These are phyloP conservation scores for Akabosia matsudoensis DNA, from an alignment of 1,140 invertebrate genomes.

Conservation along the genomic window DNA sequence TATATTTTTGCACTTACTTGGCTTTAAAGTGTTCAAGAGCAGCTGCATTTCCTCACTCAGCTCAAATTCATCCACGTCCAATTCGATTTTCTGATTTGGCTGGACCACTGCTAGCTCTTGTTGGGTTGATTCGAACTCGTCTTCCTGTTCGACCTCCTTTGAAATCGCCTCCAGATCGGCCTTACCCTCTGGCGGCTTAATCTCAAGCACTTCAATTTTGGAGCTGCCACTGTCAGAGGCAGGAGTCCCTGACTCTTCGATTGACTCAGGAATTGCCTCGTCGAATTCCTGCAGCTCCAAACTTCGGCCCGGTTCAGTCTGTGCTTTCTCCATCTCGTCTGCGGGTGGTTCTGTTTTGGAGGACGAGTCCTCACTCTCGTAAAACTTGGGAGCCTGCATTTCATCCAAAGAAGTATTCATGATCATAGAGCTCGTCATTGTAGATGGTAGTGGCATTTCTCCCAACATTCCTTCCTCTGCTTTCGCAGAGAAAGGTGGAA, in stretches of 20 bases:
- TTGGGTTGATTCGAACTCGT: neutral
- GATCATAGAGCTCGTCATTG: slow-evolving; percentile 38
- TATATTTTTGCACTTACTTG: slow-evolving; percentile 45
- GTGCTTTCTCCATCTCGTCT: slow-evolving; percentile 20
- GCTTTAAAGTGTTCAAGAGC: slow-evolving; percentile 43
- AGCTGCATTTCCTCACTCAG: slow-evolving; percentile 39
- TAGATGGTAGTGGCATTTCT: slow-evolving; percentile 3
- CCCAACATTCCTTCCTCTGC: slow-evolving; percentile 8
- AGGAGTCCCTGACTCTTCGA: slow-evolving; percentile 6
- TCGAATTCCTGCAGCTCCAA: slow-evolving; percentile 6
- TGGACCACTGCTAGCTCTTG: neutral
- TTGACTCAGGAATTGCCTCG: slow-evolving; percentile 6
- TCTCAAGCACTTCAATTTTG: slow-evolving; percentile 19
- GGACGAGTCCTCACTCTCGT: slow-evolving; percentile 44
- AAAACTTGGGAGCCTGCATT: slow-evolving; percentile 37
- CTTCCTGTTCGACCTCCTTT: neutral
- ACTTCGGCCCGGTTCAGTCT: neutral
- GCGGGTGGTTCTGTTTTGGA: slow-evolving; percentile 27
- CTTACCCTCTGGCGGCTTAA: slow-evolving; percentile 6
- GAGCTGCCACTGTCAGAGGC: slow-evolving; percentile 4
- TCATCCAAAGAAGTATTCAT: slow-evolving; percentile 41
- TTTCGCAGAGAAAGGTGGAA: slow-evolving; percentile 31
- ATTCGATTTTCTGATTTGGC: slow-evolving; percentile 7
- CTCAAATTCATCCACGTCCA: slow-evolving; percentile 8
- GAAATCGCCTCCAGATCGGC: neutral